These are phyloP conservation scores for Rousettus madagascariensis DNA, from an alignment of 2,797 vertebrate species.

Conservation along the genomic window DNA sequence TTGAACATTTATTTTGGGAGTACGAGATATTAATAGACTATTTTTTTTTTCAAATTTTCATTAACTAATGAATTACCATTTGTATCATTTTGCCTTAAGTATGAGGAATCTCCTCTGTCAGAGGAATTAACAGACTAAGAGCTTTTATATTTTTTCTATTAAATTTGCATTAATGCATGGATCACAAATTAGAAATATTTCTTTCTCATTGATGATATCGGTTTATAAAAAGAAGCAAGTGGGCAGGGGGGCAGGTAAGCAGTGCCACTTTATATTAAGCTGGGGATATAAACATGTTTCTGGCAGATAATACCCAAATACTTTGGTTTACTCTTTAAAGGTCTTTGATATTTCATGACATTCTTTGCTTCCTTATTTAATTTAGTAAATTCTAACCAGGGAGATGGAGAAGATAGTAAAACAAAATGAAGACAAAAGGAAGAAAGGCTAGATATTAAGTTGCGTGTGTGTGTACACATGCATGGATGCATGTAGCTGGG, in stretches of 20 bases:
- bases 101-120: background rate
- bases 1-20: background rate
- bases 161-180: background rate
- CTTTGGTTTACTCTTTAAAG: slow-evolving; percentile 4
- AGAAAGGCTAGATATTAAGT: background rate
- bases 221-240: slow-evolving; percentile 23
- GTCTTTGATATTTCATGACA: background rate
- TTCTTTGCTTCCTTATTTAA: background rate
- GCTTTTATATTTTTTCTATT: slow-evolving; percentile 3
- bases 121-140: background rate
- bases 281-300: background rate
- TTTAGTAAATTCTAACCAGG: background rate
- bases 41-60: background rate
- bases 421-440: background rate
- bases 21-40: background rate
- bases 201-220: background rate
- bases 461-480: background rate
- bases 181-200: slow-evolving; percentile 35
- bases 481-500: background rate
- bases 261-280: background rate
- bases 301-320: background rate
- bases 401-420: background rate
- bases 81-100: slow-evolving; percentile 10
- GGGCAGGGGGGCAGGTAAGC: background rate
- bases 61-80: slow-evolving; percentile 28